Percentiles rank a stretch among this genome's conserved stretches.
Evolutionary conservation across 2,888 invertebrate genomes (phyloP).

Genomic region (Orchesellides sinensis): DNA sequence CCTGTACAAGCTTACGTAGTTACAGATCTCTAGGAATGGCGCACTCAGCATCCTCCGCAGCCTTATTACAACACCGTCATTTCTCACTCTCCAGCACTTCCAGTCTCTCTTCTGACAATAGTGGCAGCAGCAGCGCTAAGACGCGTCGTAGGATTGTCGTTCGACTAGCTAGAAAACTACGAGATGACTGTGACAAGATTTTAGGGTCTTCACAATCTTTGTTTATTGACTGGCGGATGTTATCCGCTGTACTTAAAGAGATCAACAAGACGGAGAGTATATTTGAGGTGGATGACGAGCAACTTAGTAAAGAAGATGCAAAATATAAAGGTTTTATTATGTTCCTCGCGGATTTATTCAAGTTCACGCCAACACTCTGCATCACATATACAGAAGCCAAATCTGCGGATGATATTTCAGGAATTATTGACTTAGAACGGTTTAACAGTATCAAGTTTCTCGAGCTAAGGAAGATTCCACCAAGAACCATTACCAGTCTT

Average conservation of each 20-base stretch:
- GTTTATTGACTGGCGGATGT: conserved; percentile 70
- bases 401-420: conserved; percentile 28
- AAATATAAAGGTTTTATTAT: conserved; percentile 71
- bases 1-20: conserved; percentile 7
- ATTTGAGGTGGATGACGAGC: conserved; percentile 39
- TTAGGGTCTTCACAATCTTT: conserved; percentile 70
- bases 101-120: conserved; percentile 57
- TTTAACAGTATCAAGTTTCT: conserved; percentile 70
- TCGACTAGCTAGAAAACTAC: conserved; percentile 68
- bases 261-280: conserved; percentile 35
- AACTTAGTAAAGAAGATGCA: conserved; percentile 25
- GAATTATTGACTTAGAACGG: conserved; percentile 66
- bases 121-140: conserved; percentile 59
- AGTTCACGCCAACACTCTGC: conserved; percentile 72
- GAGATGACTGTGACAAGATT: conserved; percentile 73
- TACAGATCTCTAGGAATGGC: conserved; percentile 17
- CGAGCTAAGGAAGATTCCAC: conserved; percentile 71
- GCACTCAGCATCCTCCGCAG: conserved; percentile 16
- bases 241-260: conserved; percentile 63
- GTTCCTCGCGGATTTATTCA: conserved; percentile 73
- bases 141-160: conserved; percentile 58
- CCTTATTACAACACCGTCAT: conserved; percentile 17
- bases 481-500: conserved; percentile 62
- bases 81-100: conserved; percentile 55
- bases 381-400: conserved; percentile 64